Evolutionary conservation across 64 coral and sea anemone species (phyloP).

Genomic region (Platygyra sinensis): DNA sequence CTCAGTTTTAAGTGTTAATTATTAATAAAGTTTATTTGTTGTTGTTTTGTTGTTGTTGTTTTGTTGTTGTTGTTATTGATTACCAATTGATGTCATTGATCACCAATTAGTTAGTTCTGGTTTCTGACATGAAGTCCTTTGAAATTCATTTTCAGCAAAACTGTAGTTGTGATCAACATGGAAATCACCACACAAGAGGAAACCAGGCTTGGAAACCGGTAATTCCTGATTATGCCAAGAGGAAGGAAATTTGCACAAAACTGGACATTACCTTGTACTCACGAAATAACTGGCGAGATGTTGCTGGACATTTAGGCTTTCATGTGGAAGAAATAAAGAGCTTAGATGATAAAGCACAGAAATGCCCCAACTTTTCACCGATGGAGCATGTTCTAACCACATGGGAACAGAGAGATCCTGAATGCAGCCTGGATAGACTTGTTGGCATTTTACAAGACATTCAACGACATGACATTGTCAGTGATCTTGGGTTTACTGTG

Average conservation of each 20-base stretch:
- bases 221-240: slow-evolving; percentile 10
- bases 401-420: slow-evolving; percentile 55
- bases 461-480: slow-evolving; percentile 49
- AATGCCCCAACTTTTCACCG: slow-evolving; percentile 53
- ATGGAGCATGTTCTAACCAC: slow-evolving; percentile 42
- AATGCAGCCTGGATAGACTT: slow-evolving; percentile 40
- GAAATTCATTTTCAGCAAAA: not conserved
- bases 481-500: slow-evolving; percentile 26
- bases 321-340: slow-evolving; percentile 36
- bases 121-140: not conserved
- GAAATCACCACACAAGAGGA: not conserved
- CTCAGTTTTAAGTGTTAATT: no score
- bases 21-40: no score
- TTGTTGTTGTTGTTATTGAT: no score
- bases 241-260: slow-evolving; percentile 23
- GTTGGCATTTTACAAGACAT: slow-evolving; percentile 41
- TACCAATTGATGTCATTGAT: no score
- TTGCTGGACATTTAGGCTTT: slow-evolving; percentile 51
- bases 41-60: no score
- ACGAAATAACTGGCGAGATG: slow-evolving; percentile 48
- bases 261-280: slow-evolving; percentile 25
- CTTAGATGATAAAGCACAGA: slow-evolving; percentile 20
- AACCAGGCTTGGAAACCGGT: not conserved
- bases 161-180: not conserved
- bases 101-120: no score